Conservation (phyloP, 2,888 invertebrate species). For the Microplitis manilae region DNA sequence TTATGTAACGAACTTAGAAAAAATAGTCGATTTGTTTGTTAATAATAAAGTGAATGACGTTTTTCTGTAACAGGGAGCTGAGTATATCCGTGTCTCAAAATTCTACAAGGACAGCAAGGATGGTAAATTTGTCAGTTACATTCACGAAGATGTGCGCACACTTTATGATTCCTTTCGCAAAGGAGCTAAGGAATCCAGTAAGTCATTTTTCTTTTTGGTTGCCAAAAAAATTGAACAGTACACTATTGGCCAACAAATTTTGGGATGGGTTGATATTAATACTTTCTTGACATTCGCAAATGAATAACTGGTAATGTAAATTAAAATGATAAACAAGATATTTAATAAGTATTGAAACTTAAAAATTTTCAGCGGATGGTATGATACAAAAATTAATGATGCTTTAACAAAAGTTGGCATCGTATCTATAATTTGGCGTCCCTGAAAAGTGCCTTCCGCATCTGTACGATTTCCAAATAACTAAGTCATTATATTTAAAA, state of each 20-base stretch:
- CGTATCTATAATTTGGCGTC: conserved; percentile 12
- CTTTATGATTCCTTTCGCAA: conserved; percentile 92
- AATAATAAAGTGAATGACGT: not conserved
- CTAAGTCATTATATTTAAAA: conserved; percentile 16
- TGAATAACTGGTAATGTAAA: too few relatives aligned
- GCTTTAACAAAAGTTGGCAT: conserved; percentile 42
- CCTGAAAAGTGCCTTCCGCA: conserved; percentile 31
- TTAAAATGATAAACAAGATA: not conserved
- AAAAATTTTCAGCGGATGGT: conserved; percentile 30
- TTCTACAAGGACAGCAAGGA: conserved; percentile 92
- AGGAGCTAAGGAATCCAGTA: conserved; percentile 93
- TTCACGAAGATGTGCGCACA: conserved; percentile 90
- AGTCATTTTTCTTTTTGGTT: conserved; percentile 69
- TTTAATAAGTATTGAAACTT: conserved; percentile 3
- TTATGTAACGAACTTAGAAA: not conserved
- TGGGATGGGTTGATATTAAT: too few relatives aligned
- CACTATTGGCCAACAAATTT: too few relatives aligned
- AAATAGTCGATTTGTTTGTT: not conserved
- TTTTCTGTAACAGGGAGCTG: conserved; percentile 82
- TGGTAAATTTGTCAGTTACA: conserved; percentile 86
- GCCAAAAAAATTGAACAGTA: not conserved
- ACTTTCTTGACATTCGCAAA: too few relatives aligned
- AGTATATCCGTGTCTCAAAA: conserved; percentile 90
- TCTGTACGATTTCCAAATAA: conserved; percentile 4
- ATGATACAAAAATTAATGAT: conserved; percentile 50